Percentiles rank a stretch among this genome's conserved stretches.
Conservation (phyloP, 1,140 invertebrate species). For the Periplaneta americana region DNA sequence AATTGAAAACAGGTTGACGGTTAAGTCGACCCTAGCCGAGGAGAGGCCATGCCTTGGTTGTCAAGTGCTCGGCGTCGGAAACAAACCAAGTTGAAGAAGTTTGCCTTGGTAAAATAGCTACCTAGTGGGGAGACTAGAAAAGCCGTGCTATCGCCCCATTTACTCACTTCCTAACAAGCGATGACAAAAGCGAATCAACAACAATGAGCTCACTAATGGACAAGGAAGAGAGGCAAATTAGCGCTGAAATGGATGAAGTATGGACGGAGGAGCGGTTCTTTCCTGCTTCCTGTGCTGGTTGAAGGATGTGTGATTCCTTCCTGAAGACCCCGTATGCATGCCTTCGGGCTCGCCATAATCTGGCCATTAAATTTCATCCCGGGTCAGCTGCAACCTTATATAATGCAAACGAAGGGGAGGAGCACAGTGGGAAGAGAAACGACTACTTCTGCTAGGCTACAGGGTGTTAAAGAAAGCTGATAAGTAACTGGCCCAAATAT, state of each 20-base stretch:
- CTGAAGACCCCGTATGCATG: not conserved
- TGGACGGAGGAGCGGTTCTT: not conserved
- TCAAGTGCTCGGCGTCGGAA: too few species aligned
- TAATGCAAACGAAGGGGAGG: not conserved
- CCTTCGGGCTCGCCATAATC: not conserved
- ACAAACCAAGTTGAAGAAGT: too few species aligned
- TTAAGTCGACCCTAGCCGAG: too few species aligned
- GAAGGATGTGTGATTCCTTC: not conserved
- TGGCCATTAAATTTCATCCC: not conserved
- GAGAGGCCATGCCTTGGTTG: too few species aligned
- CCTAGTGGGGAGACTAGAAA: too few species aligned
- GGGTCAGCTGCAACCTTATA: not conserved
- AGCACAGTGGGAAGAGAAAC: not conserved
- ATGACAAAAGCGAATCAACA: not conserved
- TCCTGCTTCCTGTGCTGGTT: not conserved
- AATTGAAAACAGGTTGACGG: too few species aligned
- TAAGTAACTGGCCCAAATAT: too few species aligned
- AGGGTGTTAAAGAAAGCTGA: not conserved
- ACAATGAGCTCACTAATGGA: not conserved
- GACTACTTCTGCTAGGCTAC: not conserved
- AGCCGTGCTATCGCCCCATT: not conserved
- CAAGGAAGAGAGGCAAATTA: not conserved
- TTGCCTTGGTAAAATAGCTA: too few species aligned
- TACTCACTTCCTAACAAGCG: not conserved
- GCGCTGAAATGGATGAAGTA: not conserved